A percentile compares a stretch with the other conserved stretches of the same genome.
phyloP scores from a whole-genome alignment of 2,797 vertebrate genomes.

The Darevskia mixta region DNA sequence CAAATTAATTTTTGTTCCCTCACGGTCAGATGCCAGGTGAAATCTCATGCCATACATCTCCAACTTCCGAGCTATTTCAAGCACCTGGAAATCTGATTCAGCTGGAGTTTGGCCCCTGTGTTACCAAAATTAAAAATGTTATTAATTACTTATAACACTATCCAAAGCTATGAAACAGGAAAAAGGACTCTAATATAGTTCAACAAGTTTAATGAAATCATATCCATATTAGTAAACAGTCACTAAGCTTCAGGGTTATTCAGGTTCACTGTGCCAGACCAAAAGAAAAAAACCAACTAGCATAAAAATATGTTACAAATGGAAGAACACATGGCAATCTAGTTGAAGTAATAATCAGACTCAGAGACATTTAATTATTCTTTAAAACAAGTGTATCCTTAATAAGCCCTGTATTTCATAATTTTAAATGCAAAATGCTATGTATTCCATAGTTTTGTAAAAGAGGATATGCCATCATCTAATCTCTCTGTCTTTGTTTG shows the following conservation, averaged over 20 bases:
- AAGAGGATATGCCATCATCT: background rate
- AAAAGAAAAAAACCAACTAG: background rate
- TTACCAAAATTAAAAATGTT: conserved; percentile 15
- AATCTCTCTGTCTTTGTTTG: background rate
- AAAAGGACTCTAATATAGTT: background rate
- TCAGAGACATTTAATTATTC: background rate
- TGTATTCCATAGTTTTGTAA: background rate
- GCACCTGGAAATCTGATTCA: conserved; percentile 96
- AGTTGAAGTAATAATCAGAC: background rate
- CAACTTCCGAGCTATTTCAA: conserved; percentile 96
- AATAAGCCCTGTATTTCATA: background rate
- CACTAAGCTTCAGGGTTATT: background rate
- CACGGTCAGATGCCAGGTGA: conserved; percentile 91
- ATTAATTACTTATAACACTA: background rate
- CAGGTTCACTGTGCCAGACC: background rate
- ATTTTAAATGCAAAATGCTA: background rate
- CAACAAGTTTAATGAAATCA: background rate
- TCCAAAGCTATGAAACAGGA: accelerated
- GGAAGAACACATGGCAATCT: background rate
- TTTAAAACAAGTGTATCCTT: background rate
- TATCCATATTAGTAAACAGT: background rate
- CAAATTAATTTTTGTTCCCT: conserved; percentile 94
- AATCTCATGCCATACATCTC: conserved; percentile 97
- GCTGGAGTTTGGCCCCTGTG: conserved; percentile 94
- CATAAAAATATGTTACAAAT: background rate